Evolutionary conservation across 2,888 invertebrate species (phyloP), one percentile per base, ranked within the genome.

Genomic region (Lordiphosa andalusiaca): DNA sequence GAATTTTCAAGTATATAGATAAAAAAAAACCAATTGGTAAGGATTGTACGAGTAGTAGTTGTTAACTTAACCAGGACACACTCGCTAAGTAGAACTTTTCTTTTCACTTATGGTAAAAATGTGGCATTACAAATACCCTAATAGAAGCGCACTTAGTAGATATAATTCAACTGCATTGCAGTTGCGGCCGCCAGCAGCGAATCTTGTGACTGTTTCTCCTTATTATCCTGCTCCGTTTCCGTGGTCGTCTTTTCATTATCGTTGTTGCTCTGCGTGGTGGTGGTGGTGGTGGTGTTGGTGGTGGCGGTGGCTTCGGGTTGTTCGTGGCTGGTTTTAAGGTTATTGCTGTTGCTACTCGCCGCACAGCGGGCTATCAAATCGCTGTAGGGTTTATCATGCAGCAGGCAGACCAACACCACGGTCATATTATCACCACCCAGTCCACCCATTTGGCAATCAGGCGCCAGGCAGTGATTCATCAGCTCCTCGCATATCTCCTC

Each of bases 341-440:
- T 56, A 23, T 53, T 64, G 37, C 59, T 66, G 13, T 47, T 59
- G 37, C 85, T 81, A 71, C 30, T 9, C 30, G 30, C 10, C 30
- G 30, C 30, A 30, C 89, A 89, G 36, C 86, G 86, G 30, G 85
- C 73, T 48, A 89, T 84, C 50, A 90, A 78, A 59, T 89, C 85
- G 56, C 86, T 85, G 56, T 89, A 90, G 30, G 89, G 80, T 67
- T 88, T 88, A 73, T 88, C 87, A 53, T 90, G 89, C 60, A 90
- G 81, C 56, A 98, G 93, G 86, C 96, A 95, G 54, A 98, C 93
- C 37, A 98, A 91, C 35, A 98, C 93, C 3, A 98, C 98, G 19
- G 99, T 99, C 99, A 99, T 99, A 91, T 99, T 99, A 91, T 99
- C 99, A 90, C 98, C 98, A 73, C 99, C 99, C 40, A 98, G 92